phyloP scores from a whole-genome alignment of 2,113 vertebrate genomes.

The Myrmecophaga tridactyla region DNA sequence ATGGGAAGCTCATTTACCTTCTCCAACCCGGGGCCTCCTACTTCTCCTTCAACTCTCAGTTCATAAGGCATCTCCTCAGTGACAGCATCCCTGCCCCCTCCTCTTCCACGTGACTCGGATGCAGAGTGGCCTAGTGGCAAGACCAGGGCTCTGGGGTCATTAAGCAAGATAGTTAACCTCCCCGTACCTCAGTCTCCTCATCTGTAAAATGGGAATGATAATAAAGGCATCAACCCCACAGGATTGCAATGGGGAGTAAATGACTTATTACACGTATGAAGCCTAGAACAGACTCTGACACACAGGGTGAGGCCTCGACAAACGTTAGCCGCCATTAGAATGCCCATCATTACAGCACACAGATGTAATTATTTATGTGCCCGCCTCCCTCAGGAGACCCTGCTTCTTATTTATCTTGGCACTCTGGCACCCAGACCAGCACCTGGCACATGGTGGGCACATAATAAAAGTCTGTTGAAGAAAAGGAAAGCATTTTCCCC shows the following conservation, averaged over 20 bases:
- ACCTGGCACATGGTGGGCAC: not conserved
- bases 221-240: not conserved
- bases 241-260: not conserved
- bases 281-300: not conserved
- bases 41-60: not conserved
- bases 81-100: not conserved
- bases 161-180: not conserved
- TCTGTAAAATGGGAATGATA: not conserved
- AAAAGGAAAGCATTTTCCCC: not conserved
- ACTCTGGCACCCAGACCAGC: not conserved
- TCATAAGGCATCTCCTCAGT: not conserved
- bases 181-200: not conserved
- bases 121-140: not conserved
- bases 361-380: not conserved
- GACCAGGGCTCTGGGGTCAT: not conserved
- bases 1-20: not conserved
- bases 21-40: not conserved
- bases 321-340: not conserved
- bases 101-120: not conserved
- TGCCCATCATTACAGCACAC: accelerated
- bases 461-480: not conserved
- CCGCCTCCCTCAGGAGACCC: not conserved
- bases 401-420: not conserved
- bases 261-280: not conserved
- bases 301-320: not conserved